Base-by-base conservation (phyloP, 2,113 vertebrate species). In the Ibidorhyncha struthersii region DNA sequence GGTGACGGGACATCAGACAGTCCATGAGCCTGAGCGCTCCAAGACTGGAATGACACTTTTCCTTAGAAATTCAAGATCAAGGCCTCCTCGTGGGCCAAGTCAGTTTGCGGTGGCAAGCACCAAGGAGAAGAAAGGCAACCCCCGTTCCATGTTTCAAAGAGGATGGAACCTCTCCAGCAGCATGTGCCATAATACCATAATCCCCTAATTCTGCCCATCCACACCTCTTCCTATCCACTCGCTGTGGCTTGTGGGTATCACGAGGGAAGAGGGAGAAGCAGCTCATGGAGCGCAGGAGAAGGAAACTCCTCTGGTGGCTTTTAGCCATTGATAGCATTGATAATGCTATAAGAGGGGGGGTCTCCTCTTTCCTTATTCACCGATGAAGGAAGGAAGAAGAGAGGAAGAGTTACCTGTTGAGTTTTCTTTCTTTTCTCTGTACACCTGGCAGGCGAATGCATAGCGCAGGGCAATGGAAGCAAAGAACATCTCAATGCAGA, bases 401-500 rank as follows among this genome's bases (percentile, higher is more conserved):
- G 50, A 90, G 43, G 30, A 72, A 25, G 3, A 21, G 19, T 83
- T 97, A 99, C 99, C 99, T 98, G 98, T 98, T 8, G 98, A 97
- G n/a, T 98, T 98, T 76, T 98, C 98, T 52, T 98, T 98, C 93
- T 99, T 99, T 97, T 99, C 99, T 52, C 98, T 98, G 89, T 99
- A 99, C 78, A 99, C 99, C 18, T 98, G 98, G 98, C 98, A 99
- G 82, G 98, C 98, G 97, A 99, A 99, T 12, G 99, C 99, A 0
- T 99, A 99, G 66, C 99, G 98, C 70, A 99, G 98, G 19, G 99
- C 99, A 3, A 99, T 95, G 34, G 99, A 98, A 8, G 99, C 99
- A 4, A 99, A 99, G 82, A 99, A 94, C 99, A 99, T 99, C 97
- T 99, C 99, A 1, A 99, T 98, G 95, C 99, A 99, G 97, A 98